Evolutionary conservation across 2,888 invertebrate species (phyloP), one percentile per base, ranked within the genome.

Genomic region (Noctuana brunneofusca): DNA sequence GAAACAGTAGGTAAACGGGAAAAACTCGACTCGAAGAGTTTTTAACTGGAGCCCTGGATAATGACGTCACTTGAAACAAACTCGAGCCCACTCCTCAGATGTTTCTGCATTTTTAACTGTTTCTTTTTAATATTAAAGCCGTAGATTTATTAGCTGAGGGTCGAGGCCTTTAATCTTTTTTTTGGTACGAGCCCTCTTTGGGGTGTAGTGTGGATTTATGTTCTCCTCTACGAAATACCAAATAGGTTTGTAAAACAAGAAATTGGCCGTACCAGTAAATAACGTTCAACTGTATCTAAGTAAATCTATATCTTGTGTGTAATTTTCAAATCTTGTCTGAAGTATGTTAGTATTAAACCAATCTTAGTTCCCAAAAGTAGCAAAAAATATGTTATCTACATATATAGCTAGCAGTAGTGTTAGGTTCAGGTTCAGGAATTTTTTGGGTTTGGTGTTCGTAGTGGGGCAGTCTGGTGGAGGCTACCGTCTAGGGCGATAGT

Each of bases 61-160:
- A 83, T 80, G 80, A 80, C 78, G 75, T 71, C 75, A 69, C 80
- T 81, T 73, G 76, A 82, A 74, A 72, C 76, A 70, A 70, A 72
- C 71, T 78, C 72, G 67, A 81, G 79, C 8, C 14, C 72, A 73
- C 35, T 54, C 43, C 43, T 58, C 24, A 24, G 58, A 58, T 58
- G 58, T 58, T 58, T 58, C 20, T 58, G 16, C 49, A 30, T 62
- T 62, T 62, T 62, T 49, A 55, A 62, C 58, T 56, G 62, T 56
- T 62, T 49, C 62, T 49, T 49, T 59, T 60, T 56, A 56, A 55
- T 50, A 56, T 41, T 62, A 22, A 49, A 41, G 41, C 41, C 20
- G n/a, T 22, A 27, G 35, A 62, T 62, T 62, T 62, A 62, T 56
- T 60, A 54, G 52, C 52, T 24, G 14, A 35, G 46, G 53, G n/a